Evolutionary conservation across 1,140 invertebrate genomes (phyloP).

Genomic region (Arctopsyche grandis): DNA sequence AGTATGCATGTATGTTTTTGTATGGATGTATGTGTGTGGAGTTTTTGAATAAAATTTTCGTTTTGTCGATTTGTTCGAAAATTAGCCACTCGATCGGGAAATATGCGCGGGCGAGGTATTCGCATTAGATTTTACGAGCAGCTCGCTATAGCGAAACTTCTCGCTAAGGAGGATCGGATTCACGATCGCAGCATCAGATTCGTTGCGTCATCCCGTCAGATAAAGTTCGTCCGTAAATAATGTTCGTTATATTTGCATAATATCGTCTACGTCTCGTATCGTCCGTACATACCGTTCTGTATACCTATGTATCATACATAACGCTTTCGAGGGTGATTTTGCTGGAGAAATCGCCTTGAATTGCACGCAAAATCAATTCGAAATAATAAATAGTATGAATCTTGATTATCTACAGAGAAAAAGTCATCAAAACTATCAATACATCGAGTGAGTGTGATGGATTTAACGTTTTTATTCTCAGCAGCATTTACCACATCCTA

Average conservation of each 20-base stretch:
- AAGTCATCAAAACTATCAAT: too few species aligned
- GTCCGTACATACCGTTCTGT: conserved; percentile 40
- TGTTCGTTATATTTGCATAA: conserved; percentile 55
- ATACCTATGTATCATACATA: neutral
- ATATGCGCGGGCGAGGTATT: conserved; percentile 11
- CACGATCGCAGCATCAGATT: conserved; percentile 54
- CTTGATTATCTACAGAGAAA: too few species aligned
- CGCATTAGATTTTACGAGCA: conserved; percentile 47
- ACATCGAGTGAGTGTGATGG: too few species aligned
- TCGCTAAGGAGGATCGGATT: conserved; percentile 47
- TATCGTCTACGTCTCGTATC: conserved; percentile 49
- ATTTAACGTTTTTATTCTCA: too few species aligned
- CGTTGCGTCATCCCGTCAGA: conserved; percentile 54
- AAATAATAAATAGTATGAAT: too few species aligned
- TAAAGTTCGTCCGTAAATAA: conserved; percentile 55
- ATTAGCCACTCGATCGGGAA: neutral
- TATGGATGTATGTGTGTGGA: too few species aligned
- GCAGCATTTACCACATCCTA: too few species aligned
- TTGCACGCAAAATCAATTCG: too few species aligned
- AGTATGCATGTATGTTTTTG: too few species aligned
- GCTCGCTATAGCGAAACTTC: conserved; percentile 17
- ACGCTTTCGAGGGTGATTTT: neutral
- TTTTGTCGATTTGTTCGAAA: too few species aligned
- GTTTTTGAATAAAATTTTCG: too few species aligned
- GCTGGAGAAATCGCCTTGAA: conserved; percentile 5